phyloP scores from a whole-genome alignment of 2,113 vertebrate species.

The Neofelis nebulosa region DNA sequence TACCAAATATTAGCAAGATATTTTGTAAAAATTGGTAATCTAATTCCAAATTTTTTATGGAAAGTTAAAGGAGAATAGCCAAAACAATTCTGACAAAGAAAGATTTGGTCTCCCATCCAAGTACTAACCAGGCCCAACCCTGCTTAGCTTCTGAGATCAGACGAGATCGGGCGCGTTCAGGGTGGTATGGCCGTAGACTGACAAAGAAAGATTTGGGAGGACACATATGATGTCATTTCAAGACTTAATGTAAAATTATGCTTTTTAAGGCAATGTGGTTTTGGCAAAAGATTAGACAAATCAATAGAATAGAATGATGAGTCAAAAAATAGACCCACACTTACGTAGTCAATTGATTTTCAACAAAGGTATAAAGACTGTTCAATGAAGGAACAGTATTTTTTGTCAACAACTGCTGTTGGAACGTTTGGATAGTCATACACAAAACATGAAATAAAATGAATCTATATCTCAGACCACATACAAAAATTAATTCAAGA shows the following conservation, averaged over 20 bases:
- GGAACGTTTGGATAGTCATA: not conserved
- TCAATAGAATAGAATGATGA: not conserved
- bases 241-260: not conserved
- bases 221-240: not conserved
- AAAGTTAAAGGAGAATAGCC: constrained; percentile 2
- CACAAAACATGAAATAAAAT: not conserved
- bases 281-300: not conserved
- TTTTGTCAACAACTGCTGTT: constrained; percentile 6
- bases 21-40: not conserved
- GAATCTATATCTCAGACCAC: not conserved
- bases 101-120: not conserved
- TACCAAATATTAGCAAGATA: not conserved
- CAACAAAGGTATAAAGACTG: not conserved
- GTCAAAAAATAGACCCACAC: not conserved
- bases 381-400: not conserved
- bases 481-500: not conserved
- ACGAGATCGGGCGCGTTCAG: no score
- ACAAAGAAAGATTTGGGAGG: not conserved
- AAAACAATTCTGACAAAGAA: constrained; percentile 44
- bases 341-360: constrained; percentile 2
- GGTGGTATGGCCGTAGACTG: no score
- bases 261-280: not conserved
- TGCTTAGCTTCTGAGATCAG: no score
- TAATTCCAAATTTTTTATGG: not conserved
- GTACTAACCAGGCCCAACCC: no score